phyloP scores from a whole-genome alignment of 2,113 vertebrate genomes.

The Elanus axillaris region DNA sequence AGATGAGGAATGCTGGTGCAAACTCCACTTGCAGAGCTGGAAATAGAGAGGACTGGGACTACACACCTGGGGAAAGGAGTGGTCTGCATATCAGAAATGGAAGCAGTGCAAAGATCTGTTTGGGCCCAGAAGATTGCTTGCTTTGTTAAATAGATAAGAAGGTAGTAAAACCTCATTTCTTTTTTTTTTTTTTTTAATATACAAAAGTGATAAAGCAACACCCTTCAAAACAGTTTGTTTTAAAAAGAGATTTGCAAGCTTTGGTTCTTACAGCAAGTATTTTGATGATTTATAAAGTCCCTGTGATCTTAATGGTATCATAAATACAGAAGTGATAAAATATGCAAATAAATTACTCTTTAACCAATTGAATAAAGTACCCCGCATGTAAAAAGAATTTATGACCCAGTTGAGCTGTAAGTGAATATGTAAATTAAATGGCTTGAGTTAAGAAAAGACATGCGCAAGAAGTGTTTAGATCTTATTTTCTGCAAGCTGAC shows the following conservation, averaged over 20 bases:
- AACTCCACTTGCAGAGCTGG: background rate
- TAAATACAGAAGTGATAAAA: conserved; percentile 12
- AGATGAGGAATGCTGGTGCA: background rate
- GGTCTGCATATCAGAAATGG: background rate
- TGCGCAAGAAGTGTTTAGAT: background rate
- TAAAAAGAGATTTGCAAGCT: background rate
- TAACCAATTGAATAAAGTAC: background rate
- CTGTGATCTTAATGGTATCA: background rate
- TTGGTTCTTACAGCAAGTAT: background rate
- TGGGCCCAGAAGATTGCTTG: background rate
- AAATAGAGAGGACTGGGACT: background rate
- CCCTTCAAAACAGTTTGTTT: background rate
- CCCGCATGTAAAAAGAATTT: background rate
- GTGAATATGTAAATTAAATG: conserved; percentile 22
- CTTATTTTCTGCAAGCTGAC: background rate
- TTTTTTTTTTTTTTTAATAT: background rate
- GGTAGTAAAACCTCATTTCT: background rate
- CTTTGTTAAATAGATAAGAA: background rate
- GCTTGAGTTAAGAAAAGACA: background rate
- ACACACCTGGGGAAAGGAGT: background rate
- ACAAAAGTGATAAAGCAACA: background rate
- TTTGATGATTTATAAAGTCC: background rate
- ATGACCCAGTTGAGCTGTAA: background rate
- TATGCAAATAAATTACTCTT: background rate
- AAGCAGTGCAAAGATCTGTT: fast-evolving